Evolutionary conservation across 2,797 vertebrate species (phyloP).

Genomic region (Poecile montanus): DNA sequence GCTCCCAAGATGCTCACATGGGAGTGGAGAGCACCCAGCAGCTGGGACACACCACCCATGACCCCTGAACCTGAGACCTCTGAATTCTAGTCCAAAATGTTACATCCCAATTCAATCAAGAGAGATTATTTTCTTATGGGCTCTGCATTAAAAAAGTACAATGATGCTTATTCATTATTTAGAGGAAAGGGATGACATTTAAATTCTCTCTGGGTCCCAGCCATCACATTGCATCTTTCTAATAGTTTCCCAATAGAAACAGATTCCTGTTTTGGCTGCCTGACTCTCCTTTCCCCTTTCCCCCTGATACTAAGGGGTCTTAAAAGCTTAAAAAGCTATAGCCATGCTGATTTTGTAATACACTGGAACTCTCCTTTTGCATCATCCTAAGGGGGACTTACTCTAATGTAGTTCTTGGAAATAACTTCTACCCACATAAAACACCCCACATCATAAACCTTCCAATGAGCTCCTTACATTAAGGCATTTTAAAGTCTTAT

Average conservation of each 20-base stretch:
- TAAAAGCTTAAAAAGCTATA: neutral
- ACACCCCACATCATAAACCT: neutral
- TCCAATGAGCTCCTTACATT: neutral
- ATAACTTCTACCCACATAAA: constrained; percentile 20
- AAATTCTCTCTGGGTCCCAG: constrained; percentile 29
- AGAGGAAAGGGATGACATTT: constrained; percentile 16
- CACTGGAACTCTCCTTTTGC: constrained; percentile 21
- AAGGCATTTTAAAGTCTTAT: neutral
- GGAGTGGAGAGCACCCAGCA: neutral
- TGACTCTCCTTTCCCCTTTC: constrained; percentile 28
- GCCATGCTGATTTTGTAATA: constrained; percentile 27
- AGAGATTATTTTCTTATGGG: neutral
- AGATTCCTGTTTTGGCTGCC: constrained; percentile 35
- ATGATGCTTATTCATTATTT: neutral
- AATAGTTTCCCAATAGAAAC: constrained; percentile 22
- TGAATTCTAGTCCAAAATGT: neutral
- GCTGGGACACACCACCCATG: neutral
- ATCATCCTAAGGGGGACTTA: neutral
- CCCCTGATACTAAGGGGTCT: neutral
- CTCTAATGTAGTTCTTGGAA: constrained; percentile 31
- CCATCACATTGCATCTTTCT: constrained; percentile 30
- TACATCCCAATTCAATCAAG: neutral
- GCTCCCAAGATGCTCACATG: fast-evolving
- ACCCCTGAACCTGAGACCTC: neutral
- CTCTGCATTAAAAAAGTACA: neutral